phyloP scores from a whole-genome alignment of 2,113 vertebrate genomes.

The Meriones unguiculatus region DNA sequence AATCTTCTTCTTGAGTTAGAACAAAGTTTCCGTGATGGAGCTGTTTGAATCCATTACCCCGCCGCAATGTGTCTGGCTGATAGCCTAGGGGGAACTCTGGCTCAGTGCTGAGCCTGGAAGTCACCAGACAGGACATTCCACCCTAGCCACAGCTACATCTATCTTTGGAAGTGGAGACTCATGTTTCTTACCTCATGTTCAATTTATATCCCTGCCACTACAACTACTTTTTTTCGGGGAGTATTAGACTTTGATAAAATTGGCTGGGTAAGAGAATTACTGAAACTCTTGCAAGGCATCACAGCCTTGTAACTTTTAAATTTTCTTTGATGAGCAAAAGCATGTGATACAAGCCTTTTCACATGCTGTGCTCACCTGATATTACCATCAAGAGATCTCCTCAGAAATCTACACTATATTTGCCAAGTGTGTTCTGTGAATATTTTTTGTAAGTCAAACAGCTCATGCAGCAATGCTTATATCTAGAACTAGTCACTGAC shows the following conservation, averaged over 20 bases:
- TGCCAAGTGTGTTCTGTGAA: neutral
- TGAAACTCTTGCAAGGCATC: neutral
- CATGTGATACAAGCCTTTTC: neutral
- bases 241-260: neutral
- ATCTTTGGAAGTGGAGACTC: neutral
- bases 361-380: neutral
- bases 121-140: neutral
- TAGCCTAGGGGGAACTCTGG: neutral
- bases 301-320: neutral
- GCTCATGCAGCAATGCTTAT: neutral
- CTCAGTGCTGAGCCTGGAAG: neutral
- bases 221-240: neutral
- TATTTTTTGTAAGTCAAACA: neutral
- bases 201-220: neutral
- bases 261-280: neutral
- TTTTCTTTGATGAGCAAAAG: neutral
- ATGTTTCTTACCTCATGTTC: neutral
- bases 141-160: neutral
- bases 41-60: neutral
- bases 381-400: neutral
- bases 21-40: neutral
- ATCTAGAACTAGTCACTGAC: neutral
- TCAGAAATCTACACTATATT: neutral
- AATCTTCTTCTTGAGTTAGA: neutral
- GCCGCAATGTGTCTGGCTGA: neutral